These are phyloP conservation scores for Willisornis vidua DNA, from an alignment of 2,113 vertebrate species.

Conservation along the genomic window DNA sequence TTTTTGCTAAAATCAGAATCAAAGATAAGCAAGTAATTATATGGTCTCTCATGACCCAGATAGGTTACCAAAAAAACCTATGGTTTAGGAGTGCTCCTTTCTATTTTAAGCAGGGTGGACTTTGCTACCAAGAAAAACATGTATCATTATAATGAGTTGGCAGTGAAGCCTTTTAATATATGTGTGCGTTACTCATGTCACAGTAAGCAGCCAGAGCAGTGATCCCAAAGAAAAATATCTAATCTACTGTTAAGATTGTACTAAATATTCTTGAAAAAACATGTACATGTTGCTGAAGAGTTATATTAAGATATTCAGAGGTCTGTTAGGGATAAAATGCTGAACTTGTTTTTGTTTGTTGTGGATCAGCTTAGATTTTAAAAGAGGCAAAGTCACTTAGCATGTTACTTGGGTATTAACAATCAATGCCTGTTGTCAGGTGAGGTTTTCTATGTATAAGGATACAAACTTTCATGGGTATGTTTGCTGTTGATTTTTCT, in stretches of 20 bases:
- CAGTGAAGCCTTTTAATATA: background rate
- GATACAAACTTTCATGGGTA: background rate
- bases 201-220: background rate
- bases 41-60: background rate
- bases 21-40: background rate
- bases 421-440: background rate
- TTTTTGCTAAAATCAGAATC: constrained; percentile 1
- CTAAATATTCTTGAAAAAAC: background rate
- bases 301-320: background rate
- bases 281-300: background rate
- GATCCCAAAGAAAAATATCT: background rate
- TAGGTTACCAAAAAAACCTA: background rate
- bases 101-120: background rate
- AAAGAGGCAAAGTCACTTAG: background rate
- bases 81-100: background rate
- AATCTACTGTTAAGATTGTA: background rate
- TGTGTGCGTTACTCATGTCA: background rate
- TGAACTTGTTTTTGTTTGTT: background rate
- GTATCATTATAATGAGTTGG: background rate
- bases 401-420: background rate
- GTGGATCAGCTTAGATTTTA: background rate
- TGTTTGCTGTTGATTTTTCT: background rate
- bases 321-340: background rate
- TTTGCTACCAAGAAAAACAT: background rate
- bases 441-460: background rate